Conservation (phyloP, 2,888 invertebrate genomes). For the Eubasilissa splendida region DNA sequence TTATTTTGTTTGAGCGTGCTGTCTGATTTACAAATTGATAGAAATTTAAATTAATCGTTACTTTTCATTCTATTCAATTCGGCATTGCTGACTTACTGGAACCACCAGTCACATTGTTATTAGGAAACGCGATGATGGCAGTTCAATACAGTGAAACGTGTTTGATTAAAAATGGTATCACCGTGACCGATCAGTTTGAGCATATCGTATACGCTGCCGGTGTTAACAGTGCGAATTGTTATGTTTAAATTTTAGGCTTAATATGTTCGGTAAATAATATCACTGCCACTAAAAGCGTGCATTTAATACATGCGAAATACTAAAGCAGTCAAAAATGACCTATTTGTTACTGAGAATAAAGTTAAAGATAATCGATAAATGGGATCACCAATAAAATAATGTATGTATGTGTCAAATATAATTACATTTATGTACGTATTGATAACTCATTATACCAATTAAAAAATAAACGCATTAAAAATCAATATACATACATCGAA, state of each 20-base stretch:
- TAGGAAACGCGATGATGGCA: background rate
- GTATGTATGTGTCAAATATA: too few species aligned
- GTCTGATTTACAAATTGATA: constrained; percentile 5
- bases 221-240: background rate
- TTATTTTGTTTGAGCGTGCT: background rate
- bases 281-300: too few species aligned
- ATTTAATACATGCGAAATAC: too few species aligned
- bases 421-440: too few species aligned
- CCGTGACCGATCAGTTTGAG: constrained; percentile 1
- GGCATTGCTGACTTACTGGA: background rate
- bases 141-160: constrained; percentile 11
- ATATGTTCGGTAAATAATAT: too few species aligned
- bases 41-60: constrained; percentile 5
- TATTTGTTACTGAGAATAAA: too few species aligned
- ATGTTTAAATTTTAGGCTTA: background rate
- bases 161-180: constrained; percentile 13
- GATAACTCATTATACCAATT: too few species aligned
- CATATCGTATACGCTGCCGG: constrained; percentile 2
- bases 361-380: too few species aligned
- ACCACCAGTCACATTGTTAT: constrained; percentile 7
- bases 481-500: too few species aligned
- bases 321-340: too few species aligned
- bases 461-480: too few species aligned
- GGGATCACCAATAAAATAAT: too few species aligned
- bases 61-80: constrained; percentile 9